These are phyloP conservation scores for Cyanoramphus novaezelandiae DNA, from an alignment of 2,113 vertebrate genomes.

Conservation along the genomic window DNA sequence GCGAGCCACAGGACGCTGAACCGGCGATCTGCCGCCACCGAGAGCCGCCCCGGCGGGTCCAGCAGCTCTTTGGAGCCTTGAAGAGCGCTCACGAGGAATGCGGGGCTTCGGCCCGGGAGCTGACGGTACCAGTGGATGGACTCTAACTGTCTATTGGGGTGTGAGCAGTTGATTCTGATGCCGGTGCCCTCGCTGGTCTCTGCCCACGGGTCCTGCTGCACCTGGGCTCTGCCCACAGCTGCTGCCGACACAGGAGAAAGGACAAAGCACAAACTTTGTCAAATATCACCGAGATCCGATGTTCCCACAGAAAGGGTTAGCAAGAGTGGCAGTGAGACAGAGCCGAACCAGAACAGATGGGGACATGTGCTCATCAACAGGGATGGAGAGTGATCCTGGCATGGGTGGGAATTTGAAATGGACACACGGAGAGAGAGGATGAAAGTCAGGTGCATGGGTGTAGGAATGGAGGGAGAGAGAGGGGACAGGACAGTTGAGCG, in stretches of 20 bases:
- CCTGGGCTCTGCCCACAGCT: neutral
- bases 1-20: neutral
- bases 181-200: fast-evolving
- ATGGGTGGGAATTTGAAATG: neutral
- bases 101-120: fast-evolving
- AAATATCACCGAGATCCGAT: neutral
- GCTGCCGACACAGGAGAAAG: neutral
- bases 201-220: neutral
- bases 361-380: neutral
- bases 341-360: neutral
- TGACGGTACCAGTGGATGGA: fast-evolving
- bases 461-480: neutral
- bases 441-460: neutral
- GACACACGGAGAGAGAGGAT: neutral
- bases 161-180: neutral
- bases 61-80: fast-evolving
- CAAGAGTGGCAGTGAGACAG: neutral
- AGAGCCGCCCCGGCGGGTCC: fast-evolving
- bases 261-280: neutral
- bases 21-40: neutral
- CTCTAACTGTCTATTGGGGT: fast-evolving
- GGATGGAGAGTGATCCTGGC: neutral
- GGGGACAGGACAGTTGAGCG: neutral
- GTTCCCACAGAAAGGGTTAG: neutral
- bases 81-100: fast-evolving